Evolutionary conservation across 2,113 vertebrate species (phyloP), one percentile per base, ranked within the genome.

Genomic region (Microcebus jonahi): DNA sequence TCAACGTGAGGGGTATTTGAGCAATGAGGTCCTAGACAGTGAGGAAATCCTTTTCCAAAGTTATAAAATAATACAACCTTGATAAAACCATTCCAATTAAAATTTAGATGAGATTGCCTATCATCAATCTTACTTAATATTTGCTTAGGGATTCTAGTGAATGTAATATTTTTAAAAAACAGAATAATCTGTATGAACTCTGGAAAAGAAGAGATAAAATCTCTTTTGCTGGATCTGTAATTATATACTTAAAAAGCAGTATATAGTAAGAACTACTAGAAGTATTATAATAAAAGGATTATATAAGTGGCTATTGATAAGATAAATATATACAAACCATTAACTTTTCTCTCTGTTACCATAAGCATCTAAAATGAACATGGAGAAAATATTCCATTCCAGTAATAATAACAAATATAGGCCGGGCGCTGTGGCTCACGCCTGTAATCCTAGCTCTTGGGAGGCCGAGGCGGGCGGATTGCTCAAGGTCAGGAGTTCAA

Each of bases 341-440:
- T 83, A 84, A 80, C 36, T 94, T 63, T 83, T n/a, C 20, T n/a
- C 20, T 61, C 61, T 77, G 18, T 48, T 93, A 88, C 8, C 17
- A 77, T 23, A 76, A 82, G 9, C 29, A 71, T 8, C 50, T 95
- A 85, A 93, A 88, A 86, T 73, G 31, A 93, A 70, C 17, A 81
- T 8, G 81, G 53, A 91, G 27, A 85, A 91, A 75, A 79, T 13
- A 96, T 65, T 63, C 34, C 50, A 76, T 85, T 96, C 21, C 31
- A 71, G 34, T 81, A 88, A 57, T 21, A 84, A 65, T 36, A 68
- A 39, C 36, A 39, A 39, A 39, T 39, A 39, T 39, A 39, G 3
- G 3, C n/a, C n/a, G n/a, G n/a, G n/a, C n/a, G n/a, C n/a, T n/a
- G n/a, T n/a, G n/a, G n/a, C n/a, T n/a, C n/a, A n/a, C n/a, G n/a